These are phyloP conservation scores for Corythaeola cristata DNA, from an alignment of 2,113 vertebrate genomes.

Conservation along the genomic window DNA sequence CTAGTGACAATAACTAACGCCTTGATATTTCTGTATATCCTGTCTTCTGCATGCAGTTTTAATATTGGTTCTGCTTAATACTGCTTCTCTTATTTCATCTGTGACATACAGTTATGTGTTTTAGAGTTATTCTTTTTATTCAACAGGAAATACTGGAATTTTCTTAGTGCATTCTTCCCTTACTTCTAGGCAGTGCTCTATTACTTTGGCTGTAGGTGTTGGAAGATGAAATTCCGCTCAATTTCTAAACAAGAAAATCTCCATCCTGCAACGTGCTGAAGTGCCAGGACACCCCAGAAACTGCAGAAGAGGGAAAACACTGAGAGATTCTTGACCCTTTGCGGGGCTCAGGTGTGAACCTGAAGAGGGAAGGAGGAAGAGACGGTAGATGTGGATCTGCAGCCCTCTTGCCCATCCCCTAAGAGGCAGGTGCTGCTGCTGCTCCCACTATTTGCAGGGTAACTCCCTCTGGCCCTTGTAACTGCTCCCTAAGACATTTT, in stretches of 20 bases:
- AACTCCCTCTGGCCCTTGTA: background rate
- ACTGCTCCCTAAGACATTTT: background rate
- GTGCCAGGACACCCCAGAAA: background rate
- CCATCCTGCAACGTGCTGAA: background rate
- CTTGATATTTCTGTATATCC: background rate
- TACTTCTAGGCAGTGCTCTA: background rate
- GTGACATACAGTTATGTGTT: background rate
- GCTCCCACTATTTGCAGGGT: background rate
- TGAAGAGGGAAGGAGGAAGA: background rate
- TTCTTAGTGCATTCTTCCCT: background rate
- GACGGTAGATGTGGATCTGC: background rate
- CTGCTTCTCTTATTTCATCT: background rate
- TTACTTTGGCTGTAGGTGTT: rapidly evolving
- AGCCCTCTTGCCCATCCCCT: background rate
- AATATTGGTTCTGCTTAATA: background rate
- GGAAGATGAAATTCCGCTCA: background rate
- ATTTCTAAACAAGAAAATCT: background rate
- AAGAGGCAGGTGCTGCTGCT: background rate
- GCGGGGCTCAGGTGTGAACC: background rate
- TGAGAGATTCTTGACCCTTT: background rate
- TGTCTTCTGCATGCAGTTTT: background rate
- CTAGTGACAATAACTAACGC: background rate
- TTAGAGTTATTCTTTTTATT: background rate
- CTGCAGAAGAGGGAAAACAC: background rate
- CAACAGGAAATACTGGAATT: background rate